Evolutionary conservation across 64 coral and sea anemone genomes (phyloP), one percentile per base, ranked within the genome.

Genomic region (Stichodactyla helianthus): DNA sequence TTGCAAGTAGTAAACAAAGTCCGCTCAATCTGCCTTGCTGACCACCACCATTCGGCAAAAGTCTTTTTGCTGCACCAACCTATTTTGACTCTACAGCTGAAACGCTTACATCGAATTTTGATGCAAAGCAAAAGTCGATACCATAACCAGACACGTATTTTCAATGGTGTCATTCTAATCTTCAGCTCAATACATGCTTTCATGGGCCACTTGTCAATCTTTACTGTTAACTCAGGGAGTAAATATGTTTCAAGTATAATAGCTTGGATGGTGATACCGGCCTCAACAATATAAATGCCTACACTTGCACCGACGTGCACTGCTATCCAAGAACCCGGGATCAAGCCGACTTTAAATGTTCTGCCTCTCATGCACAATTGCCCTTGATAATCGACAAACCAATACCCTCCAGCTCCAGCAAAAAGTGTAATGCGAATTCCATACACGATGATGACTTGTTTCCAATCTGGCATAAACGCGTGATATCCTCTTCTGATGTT

Each of bases 111-210:
- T 71, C 51, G 83, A 55, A 99, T 99, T 63, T 58, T 59, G 62
- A 99, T 95, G 65, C 97, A 99, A 6, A 92, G 78, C 52, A 82
- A 79, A 55, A 99, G 89, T 54, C 97, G 87, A 67, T 99, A 99
- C 97, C 97, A 99, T 53, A 99, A 85, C 83, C 92, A 99, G 13
- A 99, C 97, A 55, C 97, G 93, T 77, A 99, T 99, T 7, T 83
- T 87, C 44, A 99, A 89, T 1, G 97, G 97, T 11, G 93, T 94
- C 93, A 99, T 88, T 82, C 92, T 93, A 88, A 99, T 80, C 16
- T 88, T 92, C 4, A 99, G 93, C 55, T 94, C 92, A 26, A 95
- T 89, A 52, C 97, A 99, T 16, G 97, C 93, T 52, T 83, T 87
- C 4, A 99, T 19, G 5, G 97, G 97, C 90, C 93, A 99, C 55